Percentiles rank a stretch among this genome's conserved stretches.
Evolutionary conservation across 1,140 invertebrate species (phyloP).

Genomic region (Zaprionus kolodkinae): DNA sequence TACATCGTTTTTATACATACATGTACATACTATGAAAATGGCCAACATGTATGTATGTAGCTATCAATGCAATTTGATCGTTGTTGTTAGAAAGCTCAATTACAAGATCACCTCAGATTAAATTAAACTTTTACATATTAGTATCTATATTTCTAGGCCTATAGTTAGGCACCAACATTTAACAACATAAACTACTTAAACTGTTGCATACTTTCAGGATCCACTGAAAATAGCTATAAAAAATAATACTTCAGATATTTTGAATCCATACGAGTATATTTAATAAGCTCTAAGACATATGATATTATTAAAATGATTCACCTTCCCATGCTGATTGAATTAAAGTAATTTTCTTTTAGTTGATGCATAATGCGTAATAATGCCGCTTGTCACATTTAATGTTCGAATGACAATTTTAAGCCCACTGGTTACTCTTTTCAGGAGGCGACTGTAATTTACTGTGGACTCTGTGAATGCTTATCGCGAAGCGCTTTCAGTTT

Average conservation of each 20-base stretch:
- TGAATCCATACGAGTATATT: no score
- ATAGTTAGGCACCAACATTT: background rate
- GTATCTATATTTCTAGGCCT: background rate
- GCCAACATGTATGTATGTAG: background rate
- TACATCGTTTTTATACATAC: background rate
- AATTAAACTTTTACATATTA: background rate
- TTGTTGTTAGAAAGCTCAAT: background rate
- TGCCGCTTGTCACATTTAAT: background rate
- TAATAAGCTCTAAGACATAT: no score
- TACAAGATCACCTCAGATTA: background rate
- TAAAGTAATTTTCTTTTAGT: background rate
- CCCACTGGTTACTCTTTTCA: background rate
- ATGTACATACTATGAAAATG: background rate
- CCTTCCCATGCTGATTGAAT: background rate
- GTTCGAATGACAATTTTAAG: background rate
- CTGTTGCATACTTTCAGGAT: slow-evolving; percentile 12
- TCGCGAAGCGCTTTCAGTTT: background rate
- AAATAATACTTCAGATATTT: no score
- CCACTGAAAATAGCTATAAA: background rate
- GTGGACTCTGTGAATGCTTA: slow-evolving; percentile 1
- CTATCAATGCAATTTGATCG: background rate
- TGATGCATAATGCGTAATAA: background rate
- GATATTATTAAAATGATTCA: background rate
- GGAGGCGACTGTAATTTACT: slow-evolving; percentile 2
- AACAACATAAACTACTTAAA: background rate